Conservation (phyloP, 2,888 invertebrate species). For the Meteorus cinctellus region DNA sequence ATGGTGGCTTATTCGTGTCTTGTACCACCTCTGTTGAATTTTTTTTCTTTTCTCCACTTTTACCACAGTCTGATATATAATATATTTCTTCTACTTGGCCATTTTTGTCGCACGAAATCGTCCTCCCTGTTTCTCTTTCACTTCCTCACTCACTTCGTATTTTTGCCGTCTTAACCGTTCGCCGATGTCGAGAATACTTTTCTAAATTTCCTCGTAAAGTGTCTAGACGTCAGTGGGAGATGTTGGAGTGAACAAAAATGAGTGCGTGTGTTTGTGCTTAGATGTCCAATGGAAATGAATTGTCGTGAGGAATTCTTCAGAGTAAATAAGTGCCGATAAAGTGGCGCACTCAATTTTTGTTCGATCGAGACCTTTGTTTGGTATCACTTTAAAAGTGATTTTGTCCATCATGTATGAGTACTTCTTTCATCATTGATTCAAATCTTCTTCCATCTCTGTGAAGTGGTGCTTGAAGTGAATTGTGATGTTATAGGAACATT, state of each 20-base stretch:
- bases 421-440: no score
- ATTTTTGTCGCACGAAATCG: slow-evolving; percentile 43
- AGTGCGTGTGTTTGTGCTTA: not conserved
- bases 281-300: not conserved
- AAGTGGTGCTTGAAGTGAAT: no score
- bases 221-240: slow-evolving; percentile 34
- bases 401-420: not conserved
- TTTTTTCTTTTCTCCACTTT: not conserved
- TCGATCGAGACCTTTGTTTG: not conserved
- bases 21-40: not conserved
- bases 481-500: no score
- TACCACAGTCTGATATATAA: slow-evolving; percentile 3
- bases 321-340: slow-evolving; percentile 13
- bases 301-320: not conserved
- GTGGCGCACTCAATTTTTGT: not conserved
- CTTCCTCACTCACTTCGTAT: not conserved
- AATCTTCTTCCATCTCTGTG: no score
- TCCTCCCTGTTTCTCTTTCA: slow-evolving; percentile 36
- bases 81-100: slow-evolving; percentile 27
- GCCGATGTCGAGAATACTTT: slow-evolving; percentile 48
- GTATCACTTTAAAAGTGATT: not conserved
- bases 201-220: slow-evolving; percentile 47
- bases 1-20: slow-evolving; percentile 26
- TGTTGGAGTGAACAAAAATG: slow-evolving; percentile 19
- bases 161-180: slow-evolving; percentile 37